Conservation (phyloP, 2,113 vertebrate species). For the Erythrolamprus reginae region DNA sequence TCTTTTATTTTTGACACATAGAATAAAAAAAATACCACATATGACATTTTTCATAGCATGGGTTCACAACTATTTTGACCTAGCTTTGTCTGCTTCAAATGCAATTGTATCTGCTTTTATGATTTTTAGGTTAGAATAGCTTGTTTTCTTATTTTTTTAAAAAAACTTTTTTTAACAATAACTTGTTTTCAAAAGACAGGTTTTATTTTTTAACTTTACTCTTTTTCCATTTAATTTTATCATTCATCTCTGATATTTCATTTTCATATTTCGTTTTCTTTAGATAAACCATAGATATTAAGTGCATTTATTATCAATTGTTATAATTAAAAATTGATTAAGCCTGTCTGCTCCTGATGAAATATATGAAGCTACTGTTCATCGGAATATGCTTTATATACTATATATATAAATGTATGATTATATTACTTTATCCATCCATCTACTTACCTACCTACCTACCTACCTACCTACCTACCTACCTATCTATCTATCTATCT, state of each 20-base stretch:
- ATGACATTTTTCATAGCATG: not conserved
- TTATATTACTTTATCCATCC: no score
- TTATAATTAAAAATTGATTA: slow-evolving; percentile 24
- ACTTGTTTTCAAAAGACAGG: no score
- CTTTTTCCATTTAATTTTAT: not conserved
- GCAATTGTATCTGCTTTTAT: not conserved
- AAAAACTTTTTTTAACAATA: no score
- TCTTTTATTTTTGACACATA: not conserved
- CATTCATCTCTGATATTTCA: slow-evolving; percentile 1
- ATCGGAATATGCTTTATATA: no score
- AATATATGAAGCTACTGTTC: not conserved
- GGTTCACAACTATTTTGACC: not conserved
- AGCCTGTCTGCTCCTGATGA: slow-evolving; percentile 8
- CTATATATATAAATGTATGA: no score
- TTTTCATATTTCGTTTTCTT: no score
- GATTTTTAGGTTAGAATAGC: not conserved
- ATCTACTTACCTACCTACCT: no score
- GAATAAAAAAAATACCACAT: not conserved
- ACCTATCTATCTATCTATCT: no score
- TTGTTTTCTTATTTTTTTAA: no score
- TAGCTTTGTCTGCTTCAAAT: not conserved
- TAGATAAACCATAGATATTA: not conserved
- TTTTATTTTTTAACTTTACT: not conserved
- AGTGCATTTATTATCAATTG: slow-evolving; percentile 24
- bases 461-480: no score